A percentile compares a stretch with the other conserved stretches of the same genome.
phyloP scores from a whole-genome alignment of 2,797 vertebrate genomes.

The Octomys mimax region DNA sequence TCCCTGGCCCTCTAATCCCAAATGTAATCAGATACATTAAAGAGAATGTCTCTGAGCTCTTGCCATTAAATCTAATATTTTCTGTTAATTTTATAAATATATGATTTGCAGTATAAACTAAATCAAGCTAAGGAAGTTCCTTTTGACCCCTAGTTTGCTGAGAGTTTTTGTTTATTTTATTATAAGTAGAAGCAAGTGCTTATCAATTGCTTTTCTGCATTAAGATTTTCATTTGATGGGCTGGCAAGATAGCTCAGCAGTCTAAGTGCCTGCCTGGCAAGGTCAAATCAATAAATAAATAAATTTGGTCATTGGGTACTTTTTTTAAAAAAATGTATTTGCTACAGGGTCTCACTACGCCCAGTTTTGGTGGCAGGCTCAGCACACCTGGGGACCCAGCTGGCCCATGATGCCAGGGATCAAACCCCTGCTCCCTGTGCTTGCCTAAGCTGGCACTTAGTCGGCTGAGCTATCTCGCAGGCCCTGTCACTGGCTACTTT shows the following conservation, averaged over 20 bases:
- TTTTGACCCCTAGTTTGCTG: slow-evolving; percentile 24
- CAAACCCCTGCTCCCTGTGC: too few species aligned
- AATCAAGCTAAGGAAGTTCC: not conserved
- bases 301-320: too few species aligned
- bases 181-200: not conserved
- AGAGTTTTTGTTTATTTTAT: slow-evolving; percentile 32
- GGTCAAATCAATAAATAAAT: too few species aligned
- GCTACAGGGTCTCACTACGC: too few species aligned
- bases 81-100: slow-evolving; percentile 23
- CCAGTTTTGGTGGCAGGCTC: too few species aligned
- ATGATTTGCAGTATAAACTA: slow-evolving; percentile 7
- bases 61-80: not conserved
- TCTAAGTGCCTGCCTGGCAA: too few species aligned
- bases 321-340: too few species aligned
- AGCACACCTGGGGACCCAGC: too few species aligned
- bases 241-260: too few species aligned
- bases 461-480: too few species aligned
- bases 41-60: not conserved
- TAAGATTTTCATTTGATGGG: not conserved
- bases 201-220: not conserved
- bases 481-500: not conserved
- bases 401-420: too few species aligned
- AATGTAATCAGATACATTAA: not conserved
- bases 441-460: too few species aligned
- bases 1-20: not conserved